Evolutionary conservation across 1,140 invertebrate genomes (phyloP), one percentile per base, ranked within the genome.

Genomic region (Neodiprion virginianus): DNA sequence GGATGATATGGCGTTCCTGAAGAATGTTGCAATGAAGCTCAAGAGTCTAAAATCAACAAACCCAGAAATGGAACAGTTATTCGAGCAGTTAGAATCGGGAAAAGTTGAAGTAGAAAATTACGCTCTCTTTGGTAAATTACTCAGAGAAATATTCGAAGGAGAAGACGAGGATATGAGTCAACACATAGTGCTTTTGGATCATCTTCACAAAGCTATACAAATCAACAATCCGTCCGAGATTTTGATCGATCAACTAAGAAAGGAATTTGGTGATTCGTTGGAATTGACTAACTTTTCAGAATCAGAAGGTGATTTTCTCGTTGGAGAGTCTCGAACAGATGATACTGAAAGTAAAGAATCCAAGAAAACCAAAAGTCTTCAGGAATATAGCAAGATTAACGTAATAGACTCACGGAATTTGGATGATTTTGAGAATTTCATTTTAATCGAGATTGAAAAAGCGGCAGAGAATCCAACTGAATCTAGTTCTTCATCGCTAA

Each of bases 391-490:
- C 47, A 72, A 75, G 10, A 50, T 67, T 47, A 78, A 76, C 23
- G 74, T 75, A 48, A 67, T 67, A 7, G 61, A 72, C n/a, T 23
- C 69, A 48, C 67, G 76, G n/a, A 79, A 77, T 67, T 68, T 77
- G 17, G 75, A 75, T 48, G 74, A 82, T 69, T 77, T 81, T 12
- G 77, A 82, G 71, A 76, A 81, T 53, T 79, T 85, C 67, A 76
- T 82, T 76, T 71, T 82, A 48, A 77, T 78, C 11, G 79, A 84
- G 76, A 77, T 83, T 69, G 77, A 81, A 48, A 80, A 79, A 73
- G 75, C 74, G 21, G 67, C 77, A 1, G 76, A 82, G 69, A 76
- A 75, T 72, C 70, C 72, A 40, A 40, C 28, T 11, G 74, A 79
- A 47, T 70, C 74, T 70, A 71, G 76, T 65, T 61, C 53, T 61